phyloP scores from a whole-genome alignment of 2,113 vertebrate genomes.

The Archilochus colubris region DNA sequence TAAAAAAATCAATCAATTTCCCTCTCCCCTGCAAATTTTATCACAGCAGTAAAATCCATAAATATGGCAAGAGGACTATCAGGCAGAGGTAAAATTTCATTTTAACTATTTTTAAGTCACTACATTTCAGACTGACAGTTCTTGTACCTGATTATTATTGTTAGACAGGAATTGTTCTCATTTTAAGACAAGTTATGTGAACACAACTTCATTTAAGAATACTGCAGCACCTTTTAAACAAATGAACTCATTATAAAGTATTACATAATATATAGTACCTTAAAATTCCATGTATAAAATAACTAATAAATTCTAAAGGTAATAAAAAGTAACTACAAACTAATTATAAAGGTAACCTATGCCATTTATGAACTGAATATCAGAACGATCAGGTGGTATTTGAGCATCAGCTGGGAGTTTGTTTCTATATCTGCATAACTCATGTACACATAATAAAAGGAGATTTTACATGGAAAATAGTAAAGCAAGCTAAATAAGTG shows the following conservation, averaged over 20 bases:
- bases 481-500: not conserved
- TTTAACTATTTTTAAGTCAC: constrained; percentile 16
- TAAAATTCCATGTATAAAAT: not conserved
- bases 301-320: not conserved
- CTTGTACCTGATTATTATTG: not conserved
- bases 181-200: not conserved
- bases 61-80: not conserved
- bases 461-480: not conserved
- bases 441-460: not conserved
- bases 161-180: not conserved
- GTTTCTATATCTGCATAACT: not conserved
- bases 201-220: constrained; percentile 4
- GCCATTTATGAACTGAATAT: not conserved
- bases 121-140: not conserved
- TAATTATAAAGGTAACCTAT: not conserved
- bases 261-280: not conserved
- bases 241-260: not conserved
- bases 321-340: not conserved
- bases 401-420: not conserved
- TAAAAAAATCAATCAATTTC: not conserved
- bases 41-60: constrained; percentile 18
- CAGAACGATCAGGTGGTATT: not conserved
- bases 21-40: not conserved
- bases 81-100: not conserved
- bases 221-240: not conserved